These are phyloP conservation scores for Drosophila kanapiae DNA, from an alignment of 1,140 invertebrate species.

Conservation along the genomic window DNA sequence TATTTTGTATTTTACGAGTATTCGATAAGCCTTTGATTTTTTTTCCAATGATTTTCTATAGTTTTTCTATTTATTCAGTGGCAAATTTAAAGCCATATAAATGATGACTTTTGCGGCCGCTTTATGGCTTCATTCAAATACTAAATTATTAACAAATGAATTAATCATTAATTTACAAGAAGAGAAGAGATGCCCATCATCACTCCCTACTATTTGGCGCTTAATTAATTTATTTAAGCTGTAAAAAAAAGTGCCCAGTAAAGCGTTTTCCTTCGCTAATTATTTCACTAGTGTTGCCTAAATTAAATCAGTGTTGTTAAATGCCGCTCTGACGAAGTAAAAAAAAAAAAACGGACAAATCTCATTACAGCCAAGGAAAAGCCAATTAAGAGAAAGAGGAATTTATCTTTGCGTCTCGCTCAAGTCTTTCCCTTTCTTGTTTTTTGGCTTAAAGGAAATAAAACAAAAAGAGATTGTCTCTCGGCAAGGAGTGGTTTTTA, in stretches of 20 bases:
- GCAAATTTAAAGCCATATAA: not conserved
- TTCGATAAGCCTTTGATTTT: not conserved
- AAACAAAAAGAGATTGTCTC: constrained; percentile 9
- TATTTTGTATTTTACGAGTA: not conserved
- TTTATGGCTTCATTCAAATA: not conserved
- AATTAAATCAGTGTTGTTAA: constrained; percentile 18
- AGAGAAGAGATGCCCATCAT: too few relatives aligned
- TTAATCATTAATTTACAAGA: not conserved
- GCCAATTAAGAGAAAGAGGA: constrained; percentile 16
- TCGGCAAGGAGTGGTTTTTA: constrained; percentile 8
- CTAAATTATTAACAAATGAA: not conserved
- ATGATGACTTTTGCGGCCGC: not conserved
- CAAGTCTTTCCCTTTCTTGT: not conserved
- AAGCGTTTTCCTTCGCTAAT: not conserved
- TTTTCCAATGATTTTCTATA: constrained; percentile 7
- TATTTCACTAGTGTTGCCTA: not conserved
- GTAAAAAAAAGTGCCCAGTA: not conserved
- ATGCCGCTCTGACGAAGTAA: constrained; percentile 8
- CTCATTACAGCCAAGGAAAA: constrained; percentile 8
- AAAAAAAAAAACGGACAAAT: constrained; percentile 17
- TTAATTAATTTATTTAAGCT: not conserved
- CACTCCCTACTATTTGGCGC: too few relatives aligned
- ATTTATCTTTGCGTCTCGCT: constrained; percentile 11
- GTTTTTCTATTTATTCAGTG: not conserved
- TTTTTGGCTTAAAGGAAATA: not conserved